A percentile compares a stretch with the other conserved stretches of the same genome.
phyloP scores from a whole-genome alignment of 2,797 vertebrate genomes.

The Thaleichthys pacificus region DNA sequence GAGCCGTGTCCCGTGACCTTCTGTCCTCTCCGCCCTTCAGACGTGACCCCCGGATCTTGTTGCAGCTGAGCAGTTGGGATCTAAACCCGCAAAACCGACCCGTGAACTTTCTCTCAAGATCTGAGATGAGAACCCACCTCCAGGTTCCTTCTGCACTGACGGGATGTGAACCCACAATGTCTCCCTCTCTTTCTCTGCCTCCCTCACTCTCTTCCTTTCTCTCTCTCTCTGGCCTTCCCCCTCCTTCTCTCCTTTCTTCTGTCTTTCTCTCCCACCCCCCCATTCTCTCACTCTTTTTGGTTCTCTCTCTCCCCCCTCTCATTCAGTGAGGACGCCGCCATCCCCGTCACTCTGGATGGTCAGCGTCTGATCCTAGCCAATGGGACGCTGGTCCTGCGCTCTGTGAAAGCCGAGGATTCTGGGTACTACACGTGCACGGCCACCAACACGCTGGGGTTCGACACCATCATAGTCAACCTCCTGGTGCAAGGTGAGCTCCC shows the following conservation, averaged over 20 bases:
- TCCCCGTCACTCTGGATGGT: constrained; percentile 87
- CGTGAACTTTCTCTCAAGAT: no score
- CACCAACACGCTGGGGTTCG: constrained; percentile 96
- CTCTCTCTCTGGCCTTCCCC: background rate
- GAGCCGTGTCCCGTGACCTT: constrained; percentile 11
- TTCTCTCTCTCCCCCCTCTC: background rate
- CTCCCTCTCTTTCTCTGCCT: background rate
- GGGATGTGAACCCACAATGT: no score
- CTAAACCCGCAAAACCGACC: no score
- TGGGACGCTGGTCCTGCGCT: constrained; percentile 90
- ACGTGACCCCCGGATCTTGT: no score
- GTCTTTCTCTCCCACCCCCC: background rate
- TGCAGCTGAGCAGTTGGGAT: no score
- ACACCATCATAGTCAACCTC: constrained; percentile 97
- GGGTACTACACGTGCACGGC: constrained; percentile 98
- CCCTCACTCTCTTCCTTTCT: no score
- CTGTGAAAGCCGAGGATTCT: constrained; percentile 94
- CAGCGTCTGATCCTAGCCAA: constrained; percentile 92
- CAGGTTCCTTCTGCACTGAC: no score
- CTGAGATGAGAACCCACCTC: no score
- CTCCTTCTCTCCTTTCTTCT: background rate
- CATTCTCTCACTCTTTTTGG: background rate
- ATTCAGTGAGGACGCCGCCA: constrained; percentile 90
- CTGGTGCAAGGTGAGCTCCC: constrained; percentile 88
- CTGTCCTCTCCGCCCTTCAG: no score